A percentile compares a stretch with the other conserved stretches of the same genome.
Evolutionary conservation across 92 coral and sea anemone genomes (phyloP).

Genomic region (Anthopleura xanthogrammica): DNA sequence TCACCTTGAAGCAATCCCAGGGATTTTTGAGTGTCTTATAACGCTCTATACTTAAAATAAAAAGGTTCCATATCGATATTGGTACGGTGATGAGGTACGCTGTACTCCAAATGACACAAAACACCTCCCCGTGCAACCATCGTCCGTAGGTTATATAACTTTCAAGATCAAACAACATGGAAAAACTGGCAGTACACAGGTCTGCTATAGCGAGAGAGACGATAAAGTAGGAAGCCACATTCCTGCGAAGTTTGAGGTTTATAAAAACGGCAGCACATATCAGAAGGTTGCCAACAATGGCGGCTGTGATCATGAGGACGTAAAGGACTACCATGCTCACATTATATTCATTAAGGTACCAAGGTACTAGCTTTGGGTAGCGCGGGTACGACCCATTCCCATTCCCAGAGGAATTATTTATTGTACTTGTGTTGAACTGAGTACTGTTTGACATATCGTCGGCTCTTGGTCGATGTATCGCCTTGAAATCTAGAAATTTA

Average conservation of each 20-base stretch:
- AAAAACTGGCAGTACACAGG: constrained; percentile 61
- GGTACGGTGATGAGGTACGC: constrained; percentile 76
- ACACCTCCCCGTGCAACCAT: constrained; percentile 48
- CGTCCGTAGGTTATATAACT: constrained; percentile 30
- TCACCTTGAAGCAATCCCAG: constrained; percentile 48
- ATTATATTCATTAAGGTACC: constrained; percentile 26
- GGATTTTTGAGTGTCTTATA: constrained; percentile 61
- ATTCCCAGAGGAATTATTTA: neutral
- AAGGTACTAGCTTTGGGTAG: neutral
- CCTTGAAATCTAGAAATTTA: neutral
- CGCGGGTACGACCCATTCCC: neutral
- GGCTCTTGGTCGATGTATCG: neutral
- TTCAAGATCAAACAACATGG: constrained; percentile 68
- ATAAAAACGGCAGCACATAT: constrained; percentile 59
- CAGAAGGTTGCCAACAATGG: constrained; percentile 64
- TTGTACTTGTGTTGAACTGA: neutral
- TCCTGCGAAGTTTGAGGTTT: constrained; percentile 59
- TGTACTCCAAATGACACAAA: constrained; percentile 63
- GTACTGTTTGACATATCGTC: neutral
- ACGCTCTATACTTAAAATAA: constrained; percentile 60
- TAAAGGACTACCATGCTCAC: constrained; percentile 22
- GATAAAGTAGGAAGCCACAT: constrained; percentile 59
- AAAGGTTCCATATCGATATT: constrained; percentile 64
- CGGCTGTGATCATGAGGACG: constrained; percentile 39
- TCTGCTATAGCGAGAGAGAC: constrained; percentile 79